Conservation (phyloP, 2,113 vertebrate genomes). For the Herpailurus yagouaroundi region DNA sequence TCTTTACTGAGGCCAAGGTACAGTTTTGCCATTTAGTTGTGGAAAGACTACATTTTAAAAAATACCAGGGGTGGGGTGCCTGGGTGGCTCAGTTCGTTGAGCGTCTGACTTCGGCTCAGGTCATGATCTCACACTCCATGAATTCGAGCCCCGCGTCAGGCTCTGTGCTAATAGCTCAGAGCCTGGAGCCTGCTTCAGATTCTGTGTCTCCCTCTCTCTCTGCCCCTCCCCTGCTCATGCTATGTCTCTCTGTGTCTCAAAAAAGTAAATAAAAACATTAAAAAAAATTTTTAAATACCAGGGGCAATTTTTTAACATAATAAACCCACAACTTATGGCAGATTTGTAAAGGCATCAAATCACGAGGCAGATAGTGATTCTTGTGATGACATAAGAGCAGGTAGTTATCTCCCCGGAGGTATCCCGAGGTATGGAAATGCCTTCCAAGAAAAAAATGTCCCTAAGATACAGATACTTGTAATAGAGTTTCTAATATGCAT, state of each 20-base stretch:
- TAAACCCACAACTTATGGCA: neutral
- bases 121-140: too few species aligned
- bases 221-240: too few species aligned
- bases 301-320: neutral
- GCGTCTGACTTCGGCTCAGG: too few species aligned
- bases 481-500: neutral
- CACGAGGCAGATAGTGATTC: neutral
- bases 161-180: too few species aligned
- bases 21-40: conserved; percentile 15
- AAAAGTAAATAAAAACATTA: too few species aligned
- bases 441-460: neutral
- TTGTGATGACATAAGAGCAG: neutral
- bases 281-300: neutral
- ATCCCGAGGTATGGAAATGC: neutral
- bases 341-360: neutral
- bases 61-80: neutral
- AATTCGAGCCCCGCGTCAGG: too few species aligned
- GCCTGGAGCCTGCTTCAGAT: too few species aligned
- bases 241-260: too few species aligned
- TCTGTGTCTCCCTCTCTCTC: too few species aligned
- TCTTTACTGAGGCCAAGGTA: conserved; percentile 61
- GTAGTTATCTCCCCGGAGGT: neutral
- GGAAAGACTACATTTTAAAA: conserved; percentile 38
- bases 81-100: too few species aligned
- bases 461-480: neutral